phyloP scores from a whole-genome alignment of 2,113 vertebrate genomes.

The Neofelis nebulosa region DNA sequence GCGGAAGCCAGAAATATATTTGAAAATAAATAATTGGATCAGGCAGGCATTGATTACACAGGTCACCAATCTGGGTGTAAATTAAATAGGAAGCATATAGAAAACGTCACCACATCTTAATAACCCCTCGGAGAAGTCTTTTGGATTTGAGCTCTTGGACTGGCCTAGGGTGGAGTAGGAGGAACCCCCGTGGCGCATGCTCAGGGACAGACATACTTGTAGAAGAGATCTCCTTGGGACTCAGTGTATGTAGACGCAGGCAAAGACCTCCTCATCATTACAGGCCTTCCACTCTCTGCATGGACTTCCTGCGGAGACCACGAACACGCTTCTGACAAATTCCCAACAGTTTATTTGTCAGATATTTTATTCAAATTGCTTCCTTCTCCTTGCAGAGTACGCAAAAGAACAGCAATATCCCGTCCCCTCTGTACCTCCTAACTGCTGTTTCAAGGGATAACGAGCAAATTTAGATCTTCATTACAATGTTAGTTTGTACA shows the following conservation, averaged over 20 bases:
- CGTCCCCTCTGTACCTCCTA: slow-evolving; percentile 30
- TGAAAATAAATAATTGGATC: slow-evolving; percentile 52
- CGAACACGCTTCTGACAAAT: slow-evolving; percentile 65
- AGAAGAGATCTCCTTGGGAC: background rate
- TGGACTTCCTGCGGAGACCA: slow-evolving; percentile 59
- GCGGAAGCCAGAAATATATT: background rate
- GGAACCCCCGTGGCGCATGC: rapidly evolving
- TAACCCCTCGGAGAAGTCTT: background rate
- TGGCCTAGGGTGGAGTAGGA: background rate
- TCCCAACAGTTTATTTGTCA: slow-evolving; percentile 63
- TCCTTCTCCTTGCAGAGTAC: slow-evolving; percentile 62
- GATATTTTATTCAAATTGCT: slow-evolving; percentile 74
- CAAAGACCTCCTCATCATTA: slow-evolving; percentile 51
- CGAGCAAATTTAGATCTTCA: slow-evolving; percentile 60
- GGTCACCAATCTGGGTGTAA: slow-evolving; percentile 11
- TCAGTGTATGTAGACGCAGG: rapidly evolving
- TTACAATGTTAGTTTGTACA: slow-evolving; percentile 63
- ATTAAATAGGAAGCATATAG: slow-evolving; percentile 56
- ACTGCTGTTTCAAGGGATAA: slow-evolving; percentile 73
- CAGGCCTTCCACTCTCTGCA: background rate
- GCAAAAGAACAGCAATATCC: slow-evolving; percentile 57
- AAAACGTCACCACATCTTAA: slow-evolving; percentile 44
- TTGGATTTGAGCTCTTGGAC: background rate
- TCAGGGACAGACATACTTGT: background rate
- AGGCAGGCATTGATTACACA: slow-evolving; percentile 41